A percentile compares a stretch with the other conserved stretches of the same genome.
These are phyloP conservation scores for Tinamus guttatus DNA, from an alignment of 2,113 vertebrate genomes.

Conservation along the genomic window DNA sequence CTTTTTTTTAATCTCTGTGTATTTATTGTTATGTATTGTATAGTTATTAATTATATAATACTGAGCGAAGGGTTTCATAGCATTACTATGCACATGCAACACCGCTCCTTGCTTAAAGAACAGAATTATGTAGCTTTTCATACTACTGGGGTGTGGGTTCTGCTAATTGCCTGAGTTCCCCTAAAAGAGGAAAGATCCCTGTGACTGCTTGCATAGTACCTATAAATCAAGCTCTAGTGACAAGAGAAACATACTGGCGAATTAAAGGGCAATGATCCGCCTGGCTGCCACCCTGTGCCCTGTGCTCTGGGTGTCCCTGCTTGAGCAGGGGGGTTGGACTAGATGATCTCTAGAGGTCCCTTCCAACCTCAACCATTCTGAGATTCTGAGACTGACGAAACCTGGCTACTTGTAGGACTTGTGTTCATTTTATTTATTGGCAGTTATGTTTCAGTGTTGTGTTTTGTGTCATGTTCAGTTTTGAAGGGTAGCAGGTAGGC, in stretches of 20 bases:
- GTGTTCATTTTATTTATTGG: neutral
- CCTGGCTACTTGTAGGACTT: neutral
- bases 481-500: neutral
- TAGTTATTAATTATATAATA: too few species aligned
- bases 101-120: neutral
- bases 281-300: too few species aligned
- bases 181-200: neutral
- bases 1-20: too few species aligned
- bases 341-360: too few species aligned
- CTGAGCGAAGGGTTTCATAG: neutral
- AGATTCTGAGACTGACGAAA: neutral
- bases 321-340: too few species aligned
- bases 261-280: neutral
- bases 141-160: fast-evolving
- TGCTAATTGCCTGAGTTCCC: neutral
- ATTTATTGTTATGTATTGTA: too few species aligned
- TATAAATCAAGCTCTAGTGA: neutral
- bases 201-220: neutral
- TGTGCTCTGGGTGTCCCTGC: too few species aligned
- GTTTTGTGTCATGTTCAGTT: neutral
- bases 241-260: neutral
- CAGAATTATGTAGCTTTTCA: neutral
- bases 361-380: too few species aligned
- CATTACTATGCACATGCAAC: neutral
- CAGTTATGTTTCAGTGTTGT: neutral